Base-by-base conservation (phyloP, 2,113 vertebrate species). In the Eidolon helvum region DNA sequence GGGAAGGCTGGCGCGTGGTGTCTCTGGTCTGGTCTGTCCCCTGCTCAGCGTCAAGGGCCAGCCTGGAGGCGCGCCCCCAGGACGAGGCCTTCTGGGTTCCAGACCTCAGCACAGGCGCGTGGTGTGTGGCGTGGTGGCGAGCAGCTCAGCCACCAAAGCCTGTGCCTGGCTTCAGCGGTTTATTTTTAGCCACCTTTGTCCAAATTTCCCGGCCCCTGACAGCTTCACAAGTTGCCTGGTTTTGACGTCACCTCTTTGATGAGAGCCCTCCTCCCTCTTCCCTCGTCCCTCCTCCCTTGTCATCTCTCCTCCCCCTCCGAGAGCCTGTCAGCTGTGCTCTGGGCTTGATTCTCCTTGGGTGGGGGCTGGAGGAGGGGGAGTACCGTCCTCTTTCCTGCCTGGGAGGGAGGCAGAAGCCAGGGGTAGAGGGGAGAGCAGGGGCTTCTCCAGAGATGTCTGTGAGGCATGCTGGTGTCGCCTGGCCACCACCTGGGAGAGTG, bases 131-230 rank as follows among this genome's bases (percentile, higher is more conserved):
- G 43, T 89, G 96, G 94, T 95, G 88, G 95, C 24, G 10, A 94
- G 86, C 93, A 38, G 22, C 86, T 87, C 91, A 94, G 93, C 89
- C 95, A 92, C 95, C 96, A 96, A 79, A 96, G 94, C 85, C 94
- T 97, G 97, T 97, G 94, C 85, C 91, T 96, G 85, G 97, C 87
- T 95, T 57, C 75, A 28, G 92, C 92, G 66, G 4, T 96, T 96
- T 98, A 97, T 97, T 98, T 98, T 98, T 98, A 98, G 98, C 79
- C 40, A 97, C 94, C 86, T 98, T 97, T 98, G 98, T 96, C 97
- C 97, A 97, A 92, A 97, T 91, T 97, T 95, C 98, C 94, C n/a
- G 80, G 97, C 96, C 95, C 88, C 97, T 97, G 95, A 97, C 97
- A 94, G 97, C 96, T 98, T 98, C 95, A 97, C 91, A 98, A 84